Conservation (phyloP, 2,113 vertebrate species). For the Morone chrysops region DNA sequence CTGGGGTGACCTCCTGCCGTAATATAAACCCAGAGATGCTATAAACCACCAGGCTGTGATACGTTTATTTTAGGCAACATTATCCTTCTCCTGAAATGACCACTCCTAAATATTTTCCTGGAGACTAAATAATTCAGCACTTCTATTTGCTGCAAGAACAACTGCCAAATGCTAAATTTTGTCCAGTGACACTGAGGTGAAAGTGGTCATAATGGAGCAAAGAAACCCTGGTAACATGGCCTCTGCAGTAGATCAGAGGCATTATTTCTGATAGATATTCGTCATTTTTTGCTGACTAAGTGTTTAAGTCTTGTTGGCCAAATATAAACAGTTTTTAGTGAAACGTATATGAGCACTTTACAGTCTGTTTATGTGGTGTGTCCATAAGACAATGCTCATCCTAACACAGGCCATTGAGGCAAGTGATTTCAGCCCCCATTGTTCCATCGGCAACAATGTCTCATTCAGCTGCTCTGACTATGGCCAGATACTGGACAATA, state of each 20-base stretch:
- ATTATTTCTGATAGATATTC: not conserved
- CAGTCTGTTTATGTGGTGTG: not conserved
- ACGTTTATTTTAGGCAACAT: constrained; percentile 8
- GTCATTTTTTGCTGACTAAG: not conserved
- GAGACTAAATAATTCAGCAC: constrained; percentile 60
- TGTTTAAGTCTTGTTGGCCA: not conserved
- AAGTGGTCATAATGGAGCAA: not conserved
- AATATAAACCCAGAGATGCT: not conserved
- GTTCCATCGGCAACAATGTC: constrained; percentile 78
- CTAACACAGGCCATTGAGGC: constrained; percentile 36
- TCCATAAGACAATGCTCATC: constrained; percentile 48
- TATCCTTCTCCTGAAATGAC: constrained; percentile 29
- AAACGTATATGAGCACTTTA: not conserved
- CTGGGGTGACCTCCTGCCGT: not conserved
- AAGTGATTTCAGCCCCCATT: constrained; percentile 74
- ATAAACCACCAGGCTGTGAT: not conserved
- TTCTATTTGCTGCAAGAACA: constrained; percentile 44
- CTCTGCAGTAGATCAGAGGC: not conserved
- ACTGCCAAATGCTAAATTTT: constrained; percentile 48
- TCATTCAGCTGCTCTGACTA: constrained; percentile 69
- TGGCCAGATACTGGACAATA: constrained; percentile 50
- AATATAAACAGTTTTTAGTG: not conserved
- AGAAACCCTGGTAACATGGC: not conserved
- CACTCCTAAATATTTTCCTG: constrained; percentile 39
- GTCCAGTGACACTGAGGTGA: constrained; percentile 8